Evolutionary conservation across 2,113 vertebrate genomes (phyloP), one percentile per base, ranked within the genome.

Genomic region (Rynchops niger): DNA sequence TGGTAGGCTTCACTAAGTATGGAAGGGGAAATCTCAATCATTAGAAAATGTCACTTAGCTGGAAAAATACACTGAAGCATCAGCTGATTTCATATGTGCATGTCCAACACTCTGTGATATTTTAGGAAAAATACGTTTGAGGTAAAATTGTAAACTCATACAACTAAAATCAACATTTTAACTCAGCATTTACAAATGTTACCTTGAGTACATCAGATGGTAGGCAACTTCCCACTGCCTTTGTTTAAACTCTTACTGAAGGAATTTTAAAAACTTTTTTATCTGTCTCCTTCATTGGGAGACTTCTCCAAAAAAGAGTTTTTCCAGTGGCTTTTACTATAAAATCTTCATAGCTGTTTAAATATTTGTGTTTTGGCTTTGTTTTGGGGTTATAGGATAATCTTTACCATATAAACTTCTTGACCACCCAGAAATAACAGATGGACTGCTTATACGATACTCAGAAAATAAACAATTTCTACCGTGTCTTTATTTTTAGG

Each of bases 331-430:
- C 11, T 90, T 14, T 71, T 76, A 30, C 19, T 47, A 32, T 34
- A 69, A 88, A 94, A 59, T 88, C 59, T 55, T 78, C 56, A 84
- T 88, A 71, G 25, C 3, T 79, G 26, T 88, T 86, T 76, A 90
- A 93, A 86, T 96, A 92, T 79, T 78, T 86, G 76, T 92, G 85
- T 53, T 59, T 92, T 93, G 47, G n/a, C 26, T 90, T 96, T 92
- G 45, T 47, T 92, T 92, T 30, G 49, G 10, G 21, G 22, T 86
- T 86, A 59, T 3, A 90, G 45, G 29, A 81, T 78, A 49, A 83
- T 74, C 36, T 92, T 90, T 81, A n/a, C 30, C 38, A 83, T 50
- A 74, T 30, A 94, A 96, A 90, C 53, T 80, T 95, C 85, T 86
- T 49, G 90, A 63, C 79, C 86, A 93, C 90, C 59, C 88, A 96